A percentile compares a stretch with the other conserved stretches of the same genome.
phyloP scores from a whole-genome alignment of 35 echinoderm and acorn worm species.

The Heliocidaris erythrogramma region DNA sequence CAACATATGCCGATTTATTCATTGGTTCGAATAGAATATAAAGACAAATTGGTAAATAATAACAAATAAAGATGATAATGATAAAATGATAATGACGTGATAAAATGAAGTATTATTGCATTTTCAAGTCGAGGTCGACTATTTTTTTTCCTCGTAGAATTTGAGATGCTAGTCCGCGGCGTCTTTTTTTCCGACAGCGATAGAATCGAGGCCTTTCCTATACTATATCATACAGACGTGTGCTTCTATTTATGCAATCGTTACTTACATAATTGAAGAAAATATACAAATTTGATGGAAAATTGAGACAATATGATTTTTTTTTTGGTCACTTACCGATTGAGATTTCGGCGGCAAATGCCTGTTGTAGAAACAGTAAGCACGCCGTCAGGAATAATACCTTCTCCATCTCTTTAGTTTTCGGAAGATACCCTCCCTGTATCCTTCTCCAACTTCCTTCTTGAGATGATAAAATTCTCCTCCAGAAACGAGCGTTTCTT shows the following conservation, averaged over 20 bases:
- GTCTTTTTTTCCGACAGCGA: neutral
- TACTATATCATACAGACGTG: too few relatives aligned
- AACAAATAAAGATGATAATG: neutral
- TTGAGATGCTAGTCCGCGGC: neutral
- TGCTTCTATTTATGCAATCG: too few relatives aligned
- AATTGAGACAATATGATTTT: neutral
- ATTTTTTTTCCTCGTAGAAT: neutral
- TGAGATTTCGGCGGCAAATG: constrained; percentile 45
- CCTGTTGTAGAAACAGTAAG: neutral
- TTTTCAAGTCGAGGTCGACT: neutral
- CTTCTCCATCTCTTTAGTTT: neutral
- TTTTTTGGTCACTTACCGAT: constrained; percentile 2
- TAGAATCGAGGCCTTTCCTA: too few relatives aligned
- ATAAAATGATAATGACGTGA: neutral
- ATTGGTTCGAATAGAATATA: neutral
- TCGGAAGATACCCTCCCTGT: neutral
- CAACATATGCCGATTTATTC: neutral
- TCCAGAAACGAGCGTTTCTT: neutral
- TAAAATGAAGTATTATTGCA: neutral
- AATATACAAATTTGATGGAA: too few relatives aligned
- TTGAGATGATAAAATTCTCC: neutral
- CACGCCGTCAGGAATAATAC: neutral
- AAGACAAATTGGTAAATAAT: neutral
- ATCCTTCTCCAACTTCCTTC: neutral
- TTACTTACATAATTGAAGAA: too few relatives aligned